Conservation (phyloP, 2,888 invertebrate species). For the Drosophila borealis region DNA sequence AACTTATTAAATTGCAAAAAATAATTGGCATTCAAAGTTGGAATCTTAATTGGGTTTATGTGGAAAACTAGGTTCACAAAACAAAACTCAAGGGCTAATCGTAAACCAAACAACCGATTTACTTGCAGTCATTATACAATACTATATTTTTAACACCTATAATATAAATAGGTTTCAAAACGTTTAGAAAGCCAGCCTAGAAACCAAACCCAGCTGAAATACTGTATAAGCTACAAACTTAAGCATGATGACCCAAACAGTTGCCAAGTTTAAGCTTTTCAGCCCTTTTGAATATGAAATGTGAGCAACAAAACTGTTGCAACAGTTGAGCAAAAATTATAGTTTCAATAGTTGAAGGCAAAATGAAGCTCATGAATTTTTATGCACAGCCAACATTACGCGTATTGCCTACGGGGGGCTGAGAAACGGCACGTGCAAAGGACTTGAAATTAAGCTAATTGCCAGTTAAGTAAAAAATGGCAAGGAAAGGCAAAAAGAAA, state of each 20-base stretch:
- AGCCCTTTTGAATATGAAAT: neutral
- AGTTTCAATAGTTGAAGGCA: constrained; percentile 8
- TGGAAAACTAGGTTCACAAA: no score
- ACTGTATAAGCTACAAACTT: neutral
- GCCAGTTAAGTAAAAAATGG: constrained; percentile 30
- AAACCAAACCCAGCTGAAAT: neutral
- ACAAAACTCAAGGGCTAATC: no score
- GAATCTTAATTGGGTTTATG: no score
- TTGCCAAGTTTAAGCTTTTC: neutral
- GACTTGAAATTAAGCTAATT: constrained; percentile 62
- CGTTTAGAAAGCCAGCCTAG: no score
- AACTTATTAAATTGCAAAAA: no score
- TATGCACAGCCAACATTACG: constrained; percentile 6
- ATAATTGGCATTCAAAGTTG: no score
- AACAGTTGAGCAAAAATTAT: constrained; percentile 33
- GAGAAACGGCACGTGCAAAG: constrained; percentile 24
- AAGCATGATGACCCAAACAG: neutral
- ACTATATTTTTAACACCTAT: no score
- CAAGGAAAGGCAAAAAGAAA: constrained; percentile 4
- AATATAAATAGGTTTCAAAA: no score
- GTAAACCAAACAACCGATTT: no score
- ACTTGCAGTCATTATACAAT: no score
- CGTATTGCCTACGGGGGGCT: constrained; percentile 7
- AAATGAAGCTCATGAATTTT: constrained; percentile 2
- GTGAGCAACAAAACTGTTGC: constrained; percentile 13